Conservation (phyloP, 2,113 vertebrate species). For the Salvator merianae region DNA sequence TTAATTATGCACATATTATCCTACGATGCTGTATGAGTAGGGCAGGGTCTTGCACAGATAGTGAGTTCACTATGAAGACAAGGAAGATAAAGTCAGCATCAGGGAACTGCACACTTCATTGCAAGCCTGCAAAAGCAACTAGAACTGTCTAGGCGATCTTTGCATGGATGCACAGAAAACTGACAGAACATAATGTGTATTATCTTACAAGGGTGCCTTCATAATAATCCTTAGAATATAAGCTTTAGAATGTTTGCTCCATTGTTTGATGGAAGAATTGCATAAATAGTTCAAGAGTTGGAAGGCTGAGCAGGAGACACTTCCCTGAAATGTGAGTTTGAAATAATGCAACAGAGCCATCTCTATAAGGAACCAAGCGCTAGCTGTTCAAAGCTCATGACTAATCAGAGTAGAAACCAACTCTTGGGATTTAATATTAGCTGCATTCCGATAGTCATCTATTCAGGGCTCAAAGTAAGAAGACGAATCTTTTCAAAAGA, state of each 20-base stretch:
- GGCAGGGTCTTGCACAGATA: not conserved
- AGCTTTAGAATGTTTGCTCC: not conserved
- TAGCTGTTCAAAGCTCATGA: not conserved
- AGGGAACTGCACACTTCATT: not conserved
- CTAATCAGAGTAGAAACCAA: not conserved
- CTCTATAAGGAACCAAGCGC: not conserved
- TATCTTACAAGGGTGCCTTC: not conserved
- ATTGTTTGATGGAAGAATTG: not conserved
- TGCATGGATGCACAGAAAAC: not conserved
- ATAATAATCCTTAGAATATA: not conserved
- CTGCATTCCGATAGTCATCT: too few relatives aligned
- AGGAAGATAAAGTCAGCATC: not conserved
- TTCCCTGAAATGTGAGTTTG: not conserved
- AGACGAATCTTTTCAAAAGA: too few relatives aligned
- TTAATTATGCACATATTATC: not conserved
- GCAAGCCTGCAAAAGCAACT: not conserved
- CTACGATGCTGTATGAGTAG: not conserved
- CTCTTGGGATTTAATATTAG: not conserved
- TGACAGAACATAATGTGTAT: not conserved
- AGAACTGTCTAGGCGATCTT: not conserved
- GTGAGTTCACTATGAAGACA: not conserved
- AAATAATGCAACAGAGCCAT: not conserved
- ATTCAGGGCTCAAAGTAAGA: not conserved
- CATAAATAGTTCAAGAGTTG: not conserved
- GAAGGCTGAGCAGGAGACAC: not conserved